Evolutionary conservation across 2,797 vertebrate species (phyloP).

Genomic region (Microchirus variegatus): DNA sequence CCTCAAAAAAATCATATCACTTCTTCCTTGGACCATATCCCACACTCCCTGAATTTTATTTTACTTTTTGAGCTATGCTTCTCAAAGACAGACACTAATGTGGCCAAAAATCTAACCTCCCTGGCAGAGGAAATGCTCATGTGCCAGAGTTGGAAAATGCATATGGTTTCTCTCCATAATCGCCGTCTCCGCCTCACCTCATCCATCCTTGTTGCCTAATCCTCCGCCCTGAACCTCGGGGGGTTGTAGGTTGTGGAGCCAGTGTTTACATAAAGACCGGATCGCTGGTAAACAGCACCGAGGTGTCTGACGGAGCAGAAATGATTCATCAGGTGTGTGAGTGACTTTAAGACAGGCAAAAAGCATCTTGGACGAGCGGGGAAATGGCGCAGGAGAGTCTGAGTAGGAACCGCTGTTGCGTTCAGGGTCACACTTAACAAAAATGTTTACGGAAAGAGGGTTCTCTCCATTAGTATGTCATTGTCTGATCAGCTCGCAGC

Average conservation of each 20-base stretch:
- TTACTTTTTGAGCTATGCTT: background rate
- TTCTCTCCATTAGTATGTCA: conserved; percentile 17
- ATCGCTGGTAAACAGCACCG: conserved; percentile 64
- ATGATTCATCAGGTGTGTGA: conserved; percentile 58
- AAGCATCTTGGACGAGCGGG: conserved; percentile 12
- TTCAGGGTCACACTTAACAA: conserved; percentile 25
- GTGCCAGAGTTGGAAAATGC: conserved; percentile 33
- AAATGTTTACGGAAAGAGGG: conserved; percentile 60
- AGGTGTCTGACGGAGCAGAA: conserved; percentile 64
- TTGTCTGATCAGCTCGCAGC: conserved; percentile 20
- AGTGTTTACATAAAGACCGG: conserved; percentile 70
- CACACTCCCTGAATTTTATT: background rate
- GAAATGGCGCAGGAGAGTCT: conserved; percentile 19
- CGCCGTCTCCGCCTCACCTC: conserved; percentile 55
- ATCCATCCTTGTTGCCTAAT: conserved; percentile 62
- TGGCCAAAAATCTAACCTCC: background rate
- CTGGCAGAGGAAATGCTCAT: background rate
- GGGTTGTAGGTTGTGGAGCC: conserved; percentile 56
- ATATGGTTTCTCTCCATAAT: conserved; percentile 70
- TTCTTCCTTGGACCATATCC: too few species aligned
- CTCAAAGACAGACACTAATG: background rate
- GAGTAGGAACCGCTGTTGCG: conserved; percentile 28
- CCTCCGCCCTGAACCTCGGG: conserved; percentile 41
- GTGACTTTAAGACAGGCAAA: conserved; percentile 39
- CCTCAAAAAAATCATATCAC: too few species aligned